A percentile compares a stretch with the other conserved stretches of the same genome.
These are phyloP conservation scores for Melanogrammus aeglefinus DNA, from an alignment of 2,797 vertebrate genomes.

Conservation along the genomic window DNA sequence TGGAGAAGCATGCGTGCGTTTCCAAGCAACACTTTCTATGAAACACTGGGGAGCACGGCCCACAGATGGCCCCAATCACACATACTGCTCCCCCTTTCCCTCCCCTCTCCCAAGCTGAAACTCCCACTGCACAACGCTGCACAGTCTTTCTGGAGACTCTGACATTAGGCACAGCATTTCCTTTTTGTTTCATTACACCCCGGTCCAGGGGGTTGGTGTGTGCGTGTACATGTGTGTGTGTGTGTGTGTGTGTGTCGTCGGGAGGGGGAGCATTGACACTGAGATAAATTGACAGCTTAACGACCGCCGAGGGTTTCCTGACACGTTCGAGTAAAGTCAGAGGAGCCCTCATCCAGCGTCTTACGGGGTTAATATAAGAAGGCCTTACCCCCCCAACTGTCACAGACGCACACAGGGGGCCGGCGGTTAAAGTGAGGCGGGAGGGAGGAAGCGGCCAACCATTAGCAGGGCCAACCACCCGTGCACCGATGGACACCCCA, in stretches of 20 bases:
- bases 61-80: constrained; percentile 67
- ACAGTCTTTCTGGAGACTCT: background rate
- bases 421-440: constrained; percentile 51
- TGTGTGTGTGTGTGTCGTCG: constrained; percentile 11
- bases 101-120: constrained; percentile 18
- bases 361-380: background rate
- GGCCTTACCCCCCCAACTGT: background rate
- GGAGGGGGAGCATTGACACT: constrained; percentile 34
- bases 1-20: constrained; percentile 14
- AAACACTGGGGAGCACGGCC: constrained; percentile 30
- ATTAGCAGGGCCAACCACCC: constrained; percentile 51
- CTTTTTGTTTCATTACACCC: background rate
- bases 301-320: constrained; percentile 22
- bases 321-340: constrained; percentile 12
- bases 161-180: background rate
- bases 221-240: background rate
- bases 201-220: background rate
- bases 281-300: constrained; percentile 36
- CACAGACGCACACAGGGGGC: constrained; percentile 38
- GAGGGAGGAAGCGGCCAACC: constrained; percentile 57
- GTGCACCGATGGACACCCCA: constrained; percentile 37
- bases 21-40: constrained; percentile 20
- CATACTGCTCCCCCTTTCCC: constrained; percentile 19
- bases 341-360: constrained; percentile 5
- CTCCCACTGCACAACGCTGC: constrained; percentile 16